phyloP scores from a whole-genome alignment of 2,888 invertebrate species.

The Rhaphigaster nebulosa region DNA sequence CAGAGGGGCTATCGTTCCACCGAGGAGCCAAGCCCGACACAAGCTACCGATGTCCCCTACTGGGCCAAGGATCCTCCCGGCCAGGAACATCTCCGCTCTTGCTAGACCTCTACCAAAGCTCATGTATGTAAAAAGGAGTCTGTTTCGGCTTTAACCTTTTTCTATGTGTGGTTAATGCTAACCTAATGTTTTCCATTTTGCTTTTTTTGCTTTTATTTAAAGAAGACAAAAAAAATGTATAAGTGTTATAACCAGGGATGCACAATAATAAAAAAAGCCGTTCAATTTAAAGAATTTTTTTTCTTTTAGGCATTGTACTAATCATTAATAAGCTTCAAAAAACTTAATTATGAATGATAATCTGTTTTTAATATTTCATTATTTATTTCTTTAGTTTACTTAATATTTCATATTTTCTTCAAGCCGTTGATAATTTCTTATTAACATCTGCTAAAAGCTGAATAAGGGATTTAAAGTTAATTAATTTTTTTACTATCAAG shows the following conservation, averaged over 20 bases:
- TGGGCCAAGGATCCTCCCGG: slow-evolving; percentile 63
- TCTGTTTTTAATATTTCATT: not conserved
- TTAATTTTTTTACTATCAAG: too few species aligned
- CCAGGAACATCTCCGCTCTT: slow-evolving; percentile 64
- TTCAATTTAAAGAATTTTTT: not conserved
- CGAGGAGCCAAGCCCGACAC: slow-evolving; percentile 61
- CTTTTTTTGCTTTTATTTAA: not conserved
- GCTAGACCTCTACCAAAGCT: slow-evolving; percentile 64
- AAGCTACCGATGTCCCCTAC: slow-evolving; percentile 63
- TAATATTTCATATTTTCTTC: not conserved
- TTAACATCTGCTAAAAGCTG: too few species aligned
- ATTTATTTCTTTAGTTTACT: not conserved
- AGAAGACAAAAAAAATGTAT: not conserved
- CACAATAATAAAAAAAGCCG: not conserved
- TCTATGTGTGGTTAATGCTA: not conserved
- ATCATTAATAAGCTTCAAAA: not conserved
- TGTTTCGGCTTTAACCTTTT: slow-evolving; percentile 20
- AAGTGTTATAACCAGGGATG: not conserved
- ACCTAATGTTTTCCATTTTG: not conserved
- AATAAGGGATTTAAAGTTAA: too few species aligned
- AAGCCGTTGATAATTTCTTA: too few species aligned
- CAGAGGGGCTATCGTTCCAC: slow-evolving; percentile 47
- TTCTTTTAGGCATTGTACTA: not conserved
- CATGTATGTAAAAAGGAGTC: slow-evolving; percentile 61
- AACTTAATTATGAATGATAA: not conserved